These are phyloP conservation scores for Pentalonia nigronervosa DNA, from an alignment of 1,140 invertebrate genomes.

Conservation along the genomic window DNA sequence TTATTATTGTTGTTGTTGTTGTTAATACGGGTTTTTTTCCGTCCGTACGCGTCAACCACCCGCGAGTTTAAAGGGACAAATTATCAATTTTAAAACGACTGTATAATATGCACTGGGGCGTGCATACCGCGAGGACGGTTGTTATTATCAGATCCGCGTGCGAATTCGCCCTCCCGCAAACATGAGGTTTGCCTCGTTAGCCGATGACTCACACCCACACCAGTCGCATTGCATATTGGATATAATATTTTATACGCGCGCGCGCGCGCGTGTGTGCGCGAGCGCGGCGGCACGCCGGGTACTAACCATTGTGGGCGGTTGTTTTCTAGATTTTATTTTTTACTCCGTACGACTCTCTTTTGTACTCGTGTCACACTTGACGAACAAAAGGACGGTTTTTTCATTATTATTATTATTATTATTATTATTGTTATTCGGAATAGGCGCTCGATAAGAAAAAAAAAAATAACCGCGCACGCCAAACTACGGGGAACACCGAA, in stretches of 20 bases:
- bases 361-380: slow-evolving; percentile 54
- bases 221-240: not conserved
- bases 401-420: not conserved
- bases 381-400: slow-evolving; percentile 36
- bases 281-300: not conserved
- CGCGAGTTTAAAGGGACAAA: slow-evolving; percentile 56
- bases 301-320: slow-evolving; percentile 47
- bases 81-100: slow-evolving; percentile 57
- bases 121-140: not conserved
- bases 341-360: not conserved
- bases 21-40: not conserved
- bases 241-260: not conserved
- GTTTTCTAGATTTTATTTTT: slow-evolving; percentile 36
- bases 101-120: not conserved
- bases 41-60: not conserved
- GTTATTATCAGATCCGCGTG: slow-evolving; percentile 42
- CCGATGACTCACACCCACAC: slow-evolving; percentile 40
- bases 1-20: not conserved
- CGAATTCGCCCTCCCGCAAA: slow-evolving; percentile 42
- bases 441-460: not conserved
- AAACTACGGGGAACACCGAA: not conserved
- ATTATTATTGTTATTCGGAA: slow-evolving; percentile 31
- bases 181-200: slow-evolving; percentile 52
- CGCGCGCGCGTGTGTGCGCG: not conserved
- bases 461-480: not conserved